Percentiles rank a stretch among this genome's conserved stretches.
phyloP scores from a whole-genome alignment of 2,113 vertebrate species.

The Salvelinus namaycush region DNA sequence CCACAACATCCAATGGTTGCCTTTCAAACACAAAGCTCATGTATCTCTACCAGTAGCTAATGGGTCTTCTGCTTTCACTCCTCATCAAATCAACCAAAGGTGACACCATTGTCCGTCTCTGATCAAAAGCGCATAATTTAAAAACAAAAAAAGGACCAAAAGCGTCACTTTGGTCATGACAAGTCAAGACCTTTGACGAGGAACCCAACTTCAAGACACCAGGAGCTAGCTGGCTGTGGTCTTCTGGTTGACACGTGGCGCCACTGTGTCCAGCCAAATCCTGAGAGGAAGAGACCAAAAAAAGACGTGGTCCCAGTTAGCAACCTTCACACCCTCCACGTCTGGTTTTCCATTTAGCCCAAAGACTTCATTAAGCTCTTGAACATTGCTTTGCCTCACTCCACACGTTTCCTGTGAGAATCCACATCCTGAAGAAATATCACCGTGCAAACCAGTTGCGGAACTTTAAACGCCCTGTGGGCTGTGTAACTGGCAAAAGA shows the following conservation, averaged over 20 bases:
- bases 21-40: background rate
- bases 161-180: background rate
- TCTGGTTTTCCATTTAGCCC: conserved; percentile 7
- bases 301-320: background rate
- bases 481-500: background rate
- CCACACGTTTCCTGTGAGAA: background rate
- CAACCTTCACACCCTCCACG: conserved; percentile 7
- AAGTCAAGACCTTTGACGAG: conserved; percentile 1
- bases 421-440: no score
- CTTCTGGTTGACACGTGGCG: background rate
- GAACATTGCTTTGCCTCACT: background rate
- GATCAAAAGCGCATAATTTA: background rate
- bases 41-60: background rate
- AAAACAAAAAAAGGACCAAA: background rate
- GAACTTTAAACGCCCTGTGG: no score
- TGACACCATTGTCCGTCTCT: background rate
- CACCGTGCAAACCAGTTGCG: no score
- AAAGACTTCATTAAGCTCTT: background rate
- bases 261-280: background rate
- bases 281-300: background rate
- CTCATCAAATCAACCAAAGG: conserved; percentile 7
- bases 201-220: background rate
- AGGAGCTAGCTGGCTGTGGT: background rate
- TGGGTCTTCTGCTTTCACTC: background rate
- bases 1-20: background rate